A percentile compares a stretch with the other conserved stretches of the same genome.
These are phyloP conservation scores for Dicerorhinus sumatrensis DNA, from an alignment of 2,113 vertebrate species.

Conservation along the genomic window DNA sequence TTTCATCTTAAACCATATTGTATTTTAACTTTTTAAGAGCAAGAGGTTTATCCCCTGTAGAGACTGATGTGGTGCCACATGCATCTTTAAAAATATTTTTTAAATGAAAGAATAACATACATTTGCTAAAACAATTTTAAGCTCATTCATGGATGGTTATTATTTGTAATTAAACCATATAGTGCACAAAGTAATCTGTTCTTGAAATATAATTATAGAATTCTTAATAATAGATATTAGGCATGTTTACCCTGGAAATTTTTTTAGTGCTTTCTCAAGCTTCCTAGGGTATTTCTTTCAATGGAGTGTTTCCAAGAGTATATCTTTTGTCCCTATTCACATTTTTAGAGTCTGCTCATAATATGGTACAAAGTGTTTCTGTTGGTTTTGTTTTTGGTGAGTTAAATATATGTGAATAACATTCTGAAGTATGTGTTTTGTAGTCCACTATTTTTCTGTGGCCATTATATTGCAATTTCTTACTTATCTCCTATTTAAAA, in stretches of 20 bases:
- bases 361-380: slow-evolving; percentile 54
- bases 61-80: background rate
- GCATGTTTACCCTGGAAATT: slow-evolving; percentile 66
- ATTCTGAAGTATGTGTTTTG: slow-evolving; percentile 50
- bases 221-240: slow-evolving; percentile 80
- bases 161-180: slow-evolving; percentile 78
- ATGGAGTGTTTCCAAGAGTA: slow-evolving; percentile 58
- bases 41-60: background rate
- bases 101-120: slow-evolving; percentile 62
- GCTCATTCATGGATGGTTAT: slow-evolving; percentile 55
- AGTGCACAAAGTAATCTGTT: slow-evolving; percentile 68
- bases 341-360: slow-evolving; percentile 64
- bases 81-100: slow-evolving; percentile 62
- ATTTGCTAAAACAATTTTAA: slow-evolving; percentile 65
- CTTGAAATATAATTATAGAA: slow-evolving; percentile 77
- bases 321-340: slow-evolving; percentile 44
- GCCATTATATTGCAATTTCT: background rate
- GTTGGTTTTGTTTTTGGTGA: slow-evolving; percentile 69
- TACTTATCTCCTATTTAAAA: slow-evolving; percentile 36
- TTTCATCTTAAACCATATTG: background rate
- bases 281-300: slow-evolving; percentile 61
- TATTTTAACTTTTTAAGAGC: slow-evolving; percentile 27
- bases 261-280: slow-evolving; percentile 59
- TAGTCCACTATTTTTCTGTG: slow-evolving; percentile 24
- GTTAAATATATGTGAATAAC: slow-evolving; percentile 56